Conservation (phyloP, 2,113 vertebrate species). For the Apeltes quadracus region DNA sequence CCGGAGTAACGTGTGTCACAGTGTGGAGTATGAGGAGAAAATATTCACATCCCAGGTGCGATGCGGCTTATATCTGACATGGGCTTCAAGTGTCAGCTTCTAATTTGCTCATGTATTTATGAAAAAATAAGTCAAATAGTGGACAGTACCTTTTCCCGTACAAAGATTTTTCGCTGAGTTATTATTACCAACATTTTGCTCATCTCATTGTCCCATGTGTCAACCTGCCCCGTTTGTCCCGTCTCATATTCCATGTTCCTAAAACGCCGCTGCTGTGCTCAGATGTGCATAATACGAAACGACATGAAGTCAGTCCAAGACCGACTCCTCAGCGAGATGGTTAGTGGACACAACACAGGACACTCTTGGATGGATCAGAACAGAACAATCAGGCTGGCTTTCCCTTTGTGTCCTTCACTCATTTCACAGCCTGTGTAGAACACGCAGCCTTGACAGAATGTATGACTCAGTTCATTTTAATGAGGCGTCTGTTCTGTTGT, state of each 20-base stretch:
- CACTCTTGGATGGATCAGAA: constrained; percentile 6
- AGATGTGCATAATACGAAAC: constrained; percentile 81
- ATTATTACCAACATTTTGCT: constrained; percentile 27
- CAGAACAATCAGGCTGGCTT: background rate
- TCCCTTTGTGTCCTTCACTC: background rate
- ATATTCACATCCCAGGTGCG: constrained; percentile 80
- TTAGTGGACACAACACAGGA: constrained; percentile 52
- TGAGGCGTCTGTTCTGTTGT: background rate
- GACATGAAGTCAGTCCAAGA: constrained; percentile 82
- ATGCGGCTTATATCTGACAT: constrained; percentile 27
- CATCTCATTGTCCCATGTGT: constrained; percentile 29
- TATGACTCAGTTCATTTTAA: background rate
- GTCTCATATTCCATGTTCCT: constrained; percentile 15
- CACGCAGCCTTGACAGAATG: background rate
- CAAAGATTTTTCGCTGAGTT: constrained; percentile 13
- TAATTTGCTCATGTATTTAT: background rate
- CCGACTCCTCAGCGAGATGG: constrained; percentile 79
- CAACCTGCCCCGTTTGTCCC: constrained; percentile 4
- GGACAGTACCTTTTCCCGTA: background rate
- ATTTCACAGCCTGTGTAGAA: background rate
- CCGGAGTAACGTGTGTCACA: constrained; percentile 55
- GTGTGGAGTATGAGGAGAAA: constrained; percentile 72
- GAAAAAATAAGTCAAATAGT: background rate
- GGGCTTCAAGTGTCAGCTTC: constrained; percentile 2
- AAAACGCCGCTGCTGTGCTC: constrained; percentile 49